Percentiles rank a stretch among this genome's conserved stretches.
phyloP scores from a whole-genome alignment of 2,888 invertebrate genomes.

The Synanthedon formicaeformis region DNA sequence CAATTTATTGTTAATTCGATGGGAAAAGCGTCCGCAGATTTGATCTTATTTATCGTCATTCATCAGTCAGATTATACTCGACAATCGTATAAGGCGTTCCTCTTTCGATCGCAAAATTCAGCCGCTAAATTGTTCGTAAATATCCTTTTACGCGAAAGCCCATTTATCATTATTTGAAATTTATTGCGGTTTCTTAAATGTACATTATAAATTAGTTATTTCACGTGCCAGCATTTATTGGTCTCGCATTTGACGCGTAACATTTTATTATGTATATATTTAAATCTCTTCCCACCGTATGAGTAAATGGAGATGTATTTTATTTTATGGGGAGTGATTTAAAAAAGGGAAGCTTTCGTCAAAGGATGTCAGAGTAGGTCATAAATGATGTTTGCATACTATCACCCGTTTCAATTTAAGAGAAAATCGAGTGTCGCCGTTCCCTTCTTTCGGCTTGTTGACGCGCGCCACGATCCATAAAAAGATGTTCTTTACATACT shows the following conservation, averaged over 20 bases:
- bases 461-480: constrained; percentile 4
- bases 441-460: neutral
- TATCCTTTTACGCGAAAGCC: neutral
- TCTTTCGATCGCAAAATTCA: neutral
- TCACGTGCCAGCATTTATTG: neutral
- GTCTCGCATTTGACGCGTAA: too few species aligned
- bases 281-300: too few species aligned
- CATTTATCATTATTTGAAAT: constrained; percentile 1
- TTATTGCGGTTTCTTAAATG: constrained; percentile 2
- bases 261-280: too few species aligned
- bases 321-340: too few species aligned
- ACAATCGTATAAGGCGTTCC: neutral
- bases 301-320: too few species aligned
- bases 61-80: neutral
- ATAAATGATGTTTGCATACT: neutral
- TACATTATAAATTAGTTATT: neutral
- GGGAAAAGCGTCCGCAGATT: constrained; percentile 19
- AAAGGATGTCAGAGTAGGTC: neutral
- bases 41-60: constrained; percentile 18
- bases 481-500: constrained; percentile 10
- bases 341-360: too few species aligned
- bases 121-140: neutral
- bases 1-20: constrained; percentile 52
- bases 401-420: neutral
- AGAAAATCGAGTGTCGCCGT: neutral